Evolutionary conservation across 2,888 invertebrate genomes (phyloP).

Genomic region (Malachius bipustulatus): DNA sequence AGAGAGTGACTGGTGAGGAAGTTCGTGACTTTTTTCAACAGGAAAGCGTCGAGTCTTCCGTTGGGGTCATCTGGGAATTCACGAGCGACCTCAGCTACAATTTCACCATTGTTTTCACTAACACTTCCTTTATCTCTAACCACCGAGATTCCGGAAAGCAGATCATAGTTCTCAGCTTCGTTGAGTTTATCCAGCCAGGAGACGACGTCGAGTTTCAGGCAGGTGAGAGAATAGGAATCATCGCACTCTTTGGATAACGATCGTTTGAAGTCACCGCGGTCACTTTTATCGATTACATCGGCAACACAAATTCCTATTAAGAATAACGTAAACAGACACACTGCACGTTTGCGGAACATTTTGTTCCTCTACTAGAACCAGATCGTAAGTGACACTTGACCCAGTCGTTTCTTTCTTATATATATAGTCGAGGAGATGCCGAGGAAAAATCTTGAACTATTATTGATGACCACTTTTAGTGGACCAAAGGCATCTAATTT

Average conservation of each 20-base stretch:
- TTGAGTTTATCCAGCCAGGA: conserved; percentile 60
- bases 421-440: too few species aligned
- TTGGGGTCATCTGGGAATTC: conserved; percentile 61
- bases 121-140: conserved; percentile 44
- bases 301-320: conserved; percentile 3
- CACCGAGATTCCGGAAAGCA: conserved; percentile 59
- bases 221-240: conserved; percentile 51
- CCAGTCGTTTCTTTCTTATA: too few species aligned
- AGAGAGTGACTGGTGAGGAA: conserved; percentile 59
- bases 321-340: conserved; percentile 6
- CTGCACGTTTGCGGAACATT: background rate
- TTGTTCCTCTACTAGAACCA: too few species aligned
- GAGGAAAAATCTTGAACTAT: too few species aligned
- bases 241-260: conserved; percentile 40
- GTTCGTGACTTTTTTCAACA: conserved; percentile 53
- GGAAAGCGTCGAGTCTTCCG: conserved; percentile 57
- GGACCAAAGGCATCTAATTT: too few species aligned
- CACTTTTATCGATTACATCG: too few species aligned
- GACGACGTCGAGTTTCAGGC: conserved; percentile 61
- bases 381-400: too few species aligned
- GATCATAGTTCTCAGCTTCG: conserved; percentile 50
- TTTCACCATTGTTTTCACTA: conserved; percentile 45
- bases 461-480: too few species aligned
- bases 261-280: too few species aligned
- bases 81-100: conserved; percentile 59